Conservation (phyloP, 2,113 vertebrate genomes). For the Tragelaphus imberbis region DNA sequence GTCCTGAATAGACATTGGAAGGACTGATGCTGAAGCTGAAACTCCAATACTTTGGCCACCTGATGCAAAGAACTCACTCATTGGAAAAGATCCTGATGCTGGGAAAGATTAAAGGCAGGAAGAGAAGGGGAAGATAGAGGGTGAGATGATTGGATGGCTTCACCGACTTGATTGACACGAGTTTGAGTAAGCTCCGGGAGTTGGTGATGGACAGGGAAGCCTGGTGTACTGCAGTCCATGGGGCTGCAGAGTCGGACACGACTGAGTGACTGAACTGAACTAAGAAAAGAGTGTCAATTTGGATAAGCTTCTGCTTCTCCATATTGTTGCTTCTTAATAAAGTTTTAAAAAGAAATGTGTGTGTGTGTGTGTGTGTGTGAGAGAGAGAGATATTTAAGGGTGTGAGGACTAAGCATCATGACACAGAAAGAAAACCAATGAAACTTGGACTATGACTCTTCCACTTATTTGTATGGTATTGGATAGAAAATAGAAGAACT, state of each 20-base stretch:
- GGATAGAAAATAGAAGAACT: not conserved
- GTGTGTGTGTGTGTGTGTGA: no score
- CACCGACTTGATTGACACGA: fast-evolving
- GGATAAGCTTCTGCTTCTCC: not conserved
- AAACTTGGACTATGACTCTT: not conserved
- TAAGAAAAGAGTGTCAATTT: not conserved
- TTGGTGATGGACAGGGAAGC: not conserved
- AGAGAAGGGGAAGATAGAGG: not conserved
- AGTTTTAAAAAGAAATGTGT: not conserved
- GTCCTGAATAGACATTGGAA: not conserved
- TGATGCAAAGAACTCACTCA: not conserved
- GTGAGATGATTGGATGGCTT: not conserved
- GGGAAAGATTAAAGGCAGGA: not conserved
- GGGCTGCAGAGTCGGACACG: fast-evolving
- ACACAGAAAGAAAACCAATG: not conserved
- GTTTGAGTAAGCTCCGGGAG: not conserved
- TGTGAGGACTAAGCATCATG: not conserved
- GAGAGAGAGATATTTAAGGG: not conserved
- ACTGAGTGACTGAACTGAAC: not conserved
- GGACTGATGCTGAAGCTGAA: not conserved
- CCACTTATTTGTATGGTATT: not conserved
- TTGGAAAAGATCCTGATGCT: not conserved
- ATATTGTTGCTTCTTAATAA: not conserved
- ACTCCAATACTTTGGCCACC: not conserved
- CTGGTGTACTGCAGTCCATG: not conserved